Base-by-base conservation (phyloP, 2,888 invertebrate genomes). In the Altica lythri region DNA sequence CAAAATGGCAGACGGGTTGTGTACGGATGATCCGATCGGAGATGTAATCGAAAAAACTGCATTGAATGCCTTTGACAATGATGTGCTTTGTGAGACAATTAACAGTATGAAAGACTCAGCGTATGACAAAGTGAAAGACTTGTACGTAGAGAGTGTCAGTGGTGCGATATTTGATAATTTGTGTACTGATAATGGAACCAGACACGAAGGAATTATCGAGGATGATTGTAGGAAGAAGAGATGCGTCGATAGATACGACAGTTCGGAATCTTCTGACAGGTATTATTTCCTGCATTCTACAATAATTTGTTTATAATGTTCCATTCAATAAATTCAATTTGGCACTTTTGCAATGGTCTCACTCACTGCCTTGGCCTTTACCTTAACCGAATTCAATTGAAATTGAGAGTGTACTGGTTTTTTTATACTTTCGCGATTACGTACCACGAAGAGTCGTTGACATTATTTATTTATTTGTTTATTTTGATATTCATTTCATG, bases 181-280 rank as follows among this genome's bases (percentile, higher is more conserved):
- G 64, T 60, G 62, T 45, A 51, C 61, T 61, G 34, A 47, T 14
- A 46, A 32, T 27, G 46, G n/a, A n/a, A n/a, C 55, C 55, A 62
- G 63, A 61, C 67, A 72, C 67, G 74, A 73, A 69, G 73, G 71
- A 67, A 70, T 73, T 66, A 19, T 53, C 13, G 68, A 70, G 38
- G 67, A 64, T 55, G 84, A 84, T 68, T 86, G 84, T 74, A 83
- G 87, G 77, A 89, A 88, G 80, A 92, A 90, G 80, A 83, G 92
- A 79, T 90, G 92, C 80, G 83, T 89, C 77, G 91, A 92, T 84
- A 86, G 92, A 81, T 92, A 90, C 82, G 92, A 93, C 83, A 92
- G 92, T 78, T 92, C 92, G 72, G 92, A 92, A 81, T 92, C 92
- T 73, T 92, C 92, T 79, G 92, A 92, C 89, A 92, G 92, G 92